These are phyloP conservation scores for Acleris holmiana DNA, from an alignment of 2,888 invertebrate genomes.

Conservation along the genomic window DNA sequence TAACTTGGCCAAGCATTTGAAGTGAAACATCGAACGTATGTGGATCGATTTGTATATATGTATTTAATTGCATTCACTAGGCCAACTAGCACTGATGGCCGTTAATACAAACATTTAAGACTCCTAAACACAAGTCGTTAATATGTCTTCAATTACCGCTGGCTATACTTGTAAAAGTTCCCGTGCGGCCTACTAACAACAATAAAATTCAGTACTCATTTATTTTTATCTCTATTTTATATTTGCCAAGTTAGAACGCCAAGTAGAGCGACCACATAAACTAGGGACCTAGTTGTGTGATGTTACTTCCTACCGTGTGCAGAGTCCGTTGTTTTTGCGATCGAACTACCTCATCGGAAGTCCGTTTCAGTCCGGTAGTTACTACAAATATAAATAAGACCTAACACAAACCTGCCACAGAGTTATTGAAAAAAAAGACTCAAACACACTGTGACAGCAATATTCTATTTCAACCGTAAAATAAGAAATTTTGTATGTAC, in stretches of 20 bases:
- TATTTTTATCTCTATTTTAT: background rate
- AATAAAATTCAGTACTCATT: no score
- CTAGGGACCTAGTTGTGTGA: conserved; percentile 13
- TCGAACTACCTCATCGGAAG: conserved; percentile 15
- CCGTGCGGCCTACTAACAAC: no score
- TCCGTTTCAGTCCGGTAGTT: conserved; percentile 31
- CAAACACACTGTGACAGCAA: no score
- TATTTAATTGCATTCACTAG: background rate
- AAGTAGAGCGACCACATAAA: conserved; percentile 10
- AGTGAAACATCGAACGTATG: background rate
- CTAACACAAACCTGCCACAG: conserved; percentile 9
- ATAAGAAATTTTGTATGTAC: background rate
- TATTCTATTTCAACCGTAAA: no score
- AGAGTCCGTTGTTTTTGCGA: conserved; percentile 7
- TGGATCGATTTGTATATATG: background rate
- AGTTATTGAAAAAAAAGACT: background rate
- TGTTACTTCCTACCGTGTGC: background rate
- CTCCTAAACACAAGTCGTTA: no score
- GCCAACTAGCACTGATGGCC: no score
- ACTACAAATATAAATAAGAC: conserved; percentile 15
- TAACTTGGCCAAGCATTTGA: conserved; percentile 26
- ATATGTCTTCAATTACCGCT: no score
- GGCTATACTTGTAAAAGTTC: no score
- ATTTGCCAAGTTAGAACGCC: conserved; percentile 21
- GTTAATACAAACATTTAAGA: no score